A percentile compares a stretch with the other conserved stretches of the same genome.
These are phyloP conservation scores for Maniola hyperantus DNA, from an alignment of 2,888 invertebrate species.

Conservation along the genomic window DNA sequence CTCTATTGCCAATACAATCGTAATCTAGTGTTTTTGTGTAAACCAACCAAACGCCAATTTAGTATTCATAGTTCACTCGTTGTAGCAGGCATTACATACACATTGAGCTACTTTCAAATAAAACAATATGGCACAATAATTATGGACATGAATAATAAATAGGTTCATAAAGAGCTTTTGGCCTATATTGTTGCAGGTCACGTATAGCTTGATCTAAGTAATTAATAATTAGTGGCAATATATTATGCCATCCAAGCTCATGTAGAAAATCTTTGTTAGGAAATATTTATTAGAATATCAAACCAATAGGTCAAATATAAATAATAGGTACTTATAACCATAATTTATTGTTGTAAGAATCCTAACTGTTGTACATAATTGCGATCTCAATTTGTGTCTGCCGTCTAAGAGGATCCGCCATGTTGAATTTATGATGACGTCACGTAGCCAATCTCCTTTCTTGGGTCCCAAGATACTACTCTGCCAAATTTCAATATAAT, in stretches of 20 bases:
- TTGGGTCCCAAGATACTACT: conserved; percentile 9
- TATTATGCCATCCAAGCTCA: too few relatives aligned
- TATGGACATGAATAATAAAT: neutral
- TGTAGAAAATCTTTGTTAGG: too few relatives aligned
- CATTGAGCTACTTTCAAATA: conserved; percentile 1
- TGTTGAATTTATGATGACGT: conserved; percentile 12
- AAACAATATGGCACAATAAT: conserved; percentile 2
- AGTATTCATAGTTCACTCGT: conserved; percentile 14
- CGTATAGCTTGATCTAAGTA: neutral
- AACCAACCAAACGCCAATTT: conserved; percentile 29
- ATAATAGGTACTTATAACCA: too few relatives aligned
- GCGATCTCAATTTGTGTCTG: conserved; percentile 1
- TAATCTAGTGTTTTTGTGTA: conserved; percentile 30
- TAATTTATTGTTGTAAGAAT: too few relatives aligned
- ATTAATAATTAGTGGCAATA: too few relatives aligned
- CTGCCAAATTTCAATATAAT: conserved; percentile 17
- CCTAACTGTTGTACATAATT: neutral
- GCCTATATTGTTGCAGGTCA: neutral
- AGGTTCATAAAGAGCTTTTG: neutral
- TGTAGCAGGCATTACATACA: neutral
- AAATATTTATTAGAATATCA: too few relatives aligned
- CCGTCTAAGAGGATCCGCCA: conserved; percentile 2
- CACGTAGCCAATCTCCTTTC: conserved; percentile 16
- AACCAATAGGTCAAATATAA: too few relatives aligned
- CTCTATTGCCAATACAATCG: conserved; percentile 26